Percentiles rank a stretch among this genome's conserved stretches.
These are phyloP conservation scores for Habrosyne pyritoides DNA, from an alignment of 2,888 invertebrate species.

Conservation along the genomic window DNA sequence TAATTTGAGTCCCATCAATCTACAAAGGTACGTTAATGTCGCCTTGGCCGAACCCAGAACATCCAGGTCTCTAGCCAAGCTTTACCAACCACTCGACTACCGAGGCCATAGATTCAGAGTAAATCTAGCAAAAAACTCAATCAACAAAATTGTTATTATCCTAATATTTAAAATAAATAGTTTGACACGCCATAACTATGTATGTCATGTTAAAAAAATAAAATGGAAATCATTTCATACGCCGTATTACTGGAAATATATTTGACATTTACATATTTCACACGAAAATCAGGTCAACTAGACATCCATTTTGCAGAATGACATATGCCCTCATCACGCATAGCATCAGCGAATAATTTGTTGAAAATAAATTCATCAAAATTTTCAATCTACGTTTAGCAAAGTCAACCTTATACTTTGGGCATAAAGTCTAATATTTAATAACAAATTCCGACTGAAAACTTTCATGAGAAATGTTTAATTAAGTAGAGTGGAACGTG, in stretches of 20 bases:
- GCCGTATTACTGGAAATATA: neutral
- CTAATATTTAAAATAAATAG: neutral
- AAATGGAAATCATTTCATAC: neutral
- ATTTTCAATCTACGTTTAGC: neutral
- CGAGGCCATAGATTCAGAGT: no score
- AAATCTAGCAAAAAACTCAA: neutral
- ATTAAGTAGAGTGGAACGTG: constrained; percentile 67
- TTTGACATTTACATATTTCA: constrained; percentile 7
- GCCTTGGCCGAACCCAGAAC: no score
- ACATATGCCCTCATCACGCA: constrained; percentile 4
- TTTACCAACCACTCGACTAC: no score
- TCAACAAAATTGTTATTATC: neutral
- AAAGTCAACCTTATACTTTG: constrained; percentile 1
- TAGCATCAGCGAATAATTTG: constrained; percentile 5
- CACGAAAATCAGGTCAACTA: constrained; percentile 9
- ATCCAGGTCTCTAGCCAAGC: no score
- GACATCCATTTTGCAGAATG: neutral
- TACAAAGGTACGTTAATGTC: no score
- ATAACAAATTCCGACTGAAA: constrained; percentile 16
- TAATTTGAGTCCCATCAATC: no score
- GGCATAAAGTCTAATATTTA: constrained; percentile 11
- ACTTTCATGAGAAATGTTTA: constrained; percentile 59
- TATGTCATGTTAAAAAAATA: constrained; percentile 1
- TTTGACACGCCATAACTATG: neutral
- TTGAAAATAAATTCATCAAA: constrained; percentile 1